Base-by-base conservation (phyloP, 37 sponge, comb jelly and placozoan species). In the Halisarca cf. caerulea region DNA sequence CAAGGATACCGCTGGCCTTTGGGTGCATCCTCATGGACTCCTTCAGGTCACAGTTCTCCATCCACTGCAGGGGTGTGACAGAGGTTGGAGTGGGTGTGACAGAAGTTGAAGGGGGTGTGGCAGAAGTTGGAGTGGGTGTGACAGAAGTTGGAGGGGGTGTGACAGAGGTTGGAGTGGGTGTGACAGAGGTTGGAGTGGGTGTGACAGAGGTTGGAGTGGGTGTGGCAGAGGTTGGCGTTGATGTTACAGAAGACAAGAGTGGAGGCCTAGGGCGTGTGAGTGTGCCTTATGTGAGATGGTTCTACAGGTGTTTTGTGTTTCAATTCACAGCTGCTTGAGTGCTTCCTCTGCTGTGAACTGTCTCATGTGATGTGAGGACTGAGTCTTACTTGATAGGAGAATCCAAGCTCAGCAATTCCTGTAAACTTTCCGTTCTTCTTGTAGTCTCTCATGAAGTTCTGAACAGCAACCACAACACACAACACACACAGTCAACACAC, bases 41-140 rank as follows among this genome's bases (percentile, higher is more conserved):
- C 39, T 71, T 71, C 35, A 71, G 40, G 32, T 71, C 72, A 71
- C 37, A 32, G 40, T 71, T 71, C 72, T 71, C 72, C 72, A 71
- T 71, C 72, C 72, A 71, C 72, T 71, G 40, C 7, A 37, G 8
- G n/a, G 64, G 64, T 62, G 64, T 6, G 64, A 20, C 30, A 74
- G 77, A n/a, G 23, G 41, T 74, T 37, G 77, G 77, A 20, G 41
- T 74, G 77, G 9, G 77, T 9, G 77, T 30, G 77, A 74, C 41
- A 35, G 24, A 23, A 27, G 69, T 21, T 14, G 69, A 27, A 23
- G 69, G 32, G 69, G 25, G 69, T 21, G 69, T 15, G 69, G 69
- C n/a, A 27, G 69, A 14, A 23, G 32, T 15, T 21, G 69, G 17
- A 24, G 11, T 15, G 11, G 69, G 32, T 9, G 20, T 11, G 11